Evolutionary conservation across 2,113 vertebrate species (phyloP).

Genomic region (Vicugna pacos): DNA sequence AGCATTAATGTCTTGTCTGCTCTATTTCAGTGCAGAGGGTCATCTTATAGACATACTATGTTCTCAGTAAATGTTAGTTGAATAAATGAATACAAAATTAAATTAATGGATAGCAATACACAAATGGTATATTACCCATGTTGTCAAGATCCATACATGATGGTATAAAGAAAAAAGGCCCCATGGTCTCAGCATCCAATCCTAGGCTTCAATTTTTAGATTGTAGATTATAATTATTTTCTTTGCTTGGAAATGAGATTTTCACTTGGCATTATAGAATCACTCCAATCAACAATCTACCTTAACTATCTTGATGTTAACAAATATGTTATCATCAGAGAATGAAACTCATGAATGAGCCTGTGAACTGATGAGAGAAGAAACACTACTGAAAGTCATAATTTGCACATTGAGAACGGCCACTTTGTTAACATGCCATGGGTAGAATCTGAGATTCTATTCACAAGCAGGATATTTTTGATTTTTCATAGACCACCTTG

Average conservation of each 20-base stretch:
- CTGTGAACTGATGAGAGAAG: background rate
- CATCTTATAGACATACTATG: background rate
- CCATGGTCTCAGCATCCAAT: background rate
- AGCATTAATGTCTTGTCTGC: background rate
- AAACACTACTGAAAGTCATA: background rate
- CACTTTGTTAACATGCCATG: background rate
- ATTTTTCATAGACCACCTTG: background rate
- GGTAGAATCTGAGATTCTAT: background rate
- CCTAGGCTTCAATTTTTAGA: background rate
- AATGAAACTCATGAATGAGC: background rate
- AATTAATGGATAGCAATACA: background rate
- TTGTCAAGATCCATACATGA: background rate
- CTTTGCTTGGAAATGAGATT: conserved; percentile 6
- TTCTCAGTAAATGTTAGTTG: background rate
- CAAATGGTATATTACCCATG: background rate
- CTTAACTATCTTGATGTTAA: background rate
- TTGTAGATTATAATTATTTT: background rate
- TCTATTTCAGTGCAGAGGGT: background rate
- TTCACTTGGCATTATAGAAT: background rate
- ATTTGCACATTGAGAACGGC: conserved; percentile 23
- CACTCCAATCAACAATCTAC: background rate
- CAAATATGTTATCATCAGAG: background rate
- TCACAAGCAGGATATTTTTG: background rate
- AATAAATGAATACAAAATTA: background rate
- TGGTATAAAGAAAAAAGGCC: background rate